Conservation (phyloP, 1,140 invertebrate species). For the Acromyrmex echinatior region DNA sequence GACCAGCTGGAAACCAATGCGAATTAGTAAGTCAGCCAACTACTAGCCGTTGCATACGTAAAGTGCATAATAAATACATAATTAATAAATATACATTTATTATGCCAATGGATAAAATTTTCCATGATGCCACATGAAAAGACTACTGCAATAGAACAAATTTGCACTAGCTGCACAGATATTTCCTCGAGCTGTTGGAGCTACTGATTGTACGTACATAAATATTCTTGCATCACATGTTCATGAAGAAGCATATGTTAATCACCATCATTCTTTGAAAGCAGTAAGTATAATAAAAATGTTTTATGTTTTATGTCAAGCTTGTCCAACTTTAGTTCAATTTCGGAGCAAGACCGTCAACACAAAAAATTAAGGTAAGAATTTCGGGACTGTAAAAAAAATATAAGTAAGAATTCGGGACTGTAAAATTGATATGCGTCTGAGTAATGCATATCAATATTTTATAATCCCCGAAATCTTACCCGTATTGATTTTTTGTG, state of each 20-base stretch:
- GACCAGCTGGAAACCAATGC: not conserved
- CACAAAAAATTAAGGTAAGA: too few species aligned
- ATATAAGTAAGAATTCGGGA: too few species aligned
- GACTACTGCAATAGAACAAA: not conserved
- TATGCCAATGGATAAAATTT: slow-evolving; percentile 25
- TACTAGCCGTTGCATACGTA: not conserved
- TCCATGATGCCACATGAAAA: not conserved
- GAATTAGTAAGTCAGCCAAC: not conserved
- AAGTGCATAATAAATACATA: not conserved
- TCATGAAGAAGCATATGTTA: not conserved
- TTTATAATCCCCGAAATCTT: too few species aligned
- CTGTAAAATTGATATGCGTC: too few species aligned
- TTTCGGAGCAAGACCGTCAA: too few species aligned
- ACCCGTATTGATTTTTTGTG: too few species aligned
- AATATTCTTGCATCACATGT: not conserved
- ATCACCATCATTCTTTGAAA: not conserved
- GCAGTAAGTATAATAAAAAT: not conserved
- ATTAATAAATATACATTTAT: slow-evolving; percentile 8
- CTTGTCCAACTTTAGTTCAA: too few species aligned
- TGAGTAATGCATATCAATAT: too few species aligned
- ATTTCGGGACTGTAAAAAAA: too few species aligned
- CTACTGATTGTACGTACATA: not conserved
- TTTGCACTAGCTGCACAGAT: not conserved
- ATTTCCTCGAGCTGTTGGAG: not conserved
- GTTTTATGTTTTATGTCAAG: too few species aligned